A percentile compares a stretch with the other conserved stretches of the same genome.
phyloP scores from a whole-genome alignment of 2,797 vertebrate genomes.

The Epinephelus malabaricus region DNA sequence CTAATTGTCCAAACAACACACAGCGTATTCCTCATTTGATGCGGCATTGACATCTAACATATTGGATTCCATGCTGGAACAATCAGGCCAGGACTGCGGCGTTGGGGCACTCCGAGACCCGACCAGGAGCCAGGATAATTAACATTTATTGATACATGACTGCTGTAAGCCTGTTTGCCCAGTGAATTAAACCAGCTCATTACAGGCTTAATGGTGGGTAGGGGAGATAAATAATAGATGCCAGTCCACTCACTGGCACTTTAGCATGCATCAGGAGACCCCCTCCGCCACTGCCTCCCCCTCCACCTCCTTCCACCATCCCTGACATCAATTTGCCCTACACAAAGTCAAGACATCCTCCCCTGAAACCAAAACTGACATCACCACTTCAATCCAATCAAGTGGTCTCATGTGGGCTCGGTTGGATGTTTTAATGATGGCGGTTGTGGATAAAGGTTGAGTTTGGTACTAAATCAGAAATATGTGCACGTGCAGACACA shows the following conservation, averaged over 20 bases:
- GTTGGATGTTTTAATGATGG: constrained; percentile 55
- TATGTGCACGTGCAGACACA: constrained; percentile 3
- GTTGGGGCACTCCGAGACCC: constrained; percentile 61
- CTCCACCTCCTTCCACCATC: constrained; percentile 15
- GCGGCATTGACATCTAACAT: constrained; percentile 75
- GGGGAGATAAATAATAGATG: constrained; percentile 86
- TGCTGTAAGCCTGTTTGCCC: constrained; percentile 86
- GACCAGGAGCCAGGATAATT: constrained; percentile 82
- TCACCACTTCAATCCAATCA: constrained; percentile 66
- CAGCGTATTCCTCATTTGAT: constrained; percentile 70
- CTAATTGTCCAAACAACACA: constrained; percentile 75
- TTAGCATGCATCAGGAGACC: constrained; percentile 76
- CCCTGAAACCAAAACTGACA: constrained; percentile 74
- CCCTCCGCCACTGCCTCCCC: neutral
- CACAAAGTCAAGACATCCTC: constrained; percentile 76
- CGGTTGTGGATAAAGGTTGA: constrained; percentile 35
- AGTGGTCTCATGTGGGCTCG: constrained; percentile 64
- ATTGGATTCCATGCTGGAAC: constrained; percentile 81
- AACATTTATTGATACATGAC: constrained; percentile 88
- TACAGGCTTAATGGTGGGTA: constrained; percentile 84
- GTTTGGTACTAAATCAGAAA: constrained; percentile 45
- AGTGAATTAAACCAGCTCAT: constrained; percentile 87
- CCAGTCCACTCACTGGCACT: constrained; percentile 82
- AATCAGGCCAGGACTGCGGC: constrained; percentile 64
- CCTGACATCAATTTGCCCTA: constrained; percentile 72